These are phyloP conservation scores for Eurytoma adleriae DNA, from an alignment of 2,888 invertebrate genomes.

Conservation along the genomic window DNA sequence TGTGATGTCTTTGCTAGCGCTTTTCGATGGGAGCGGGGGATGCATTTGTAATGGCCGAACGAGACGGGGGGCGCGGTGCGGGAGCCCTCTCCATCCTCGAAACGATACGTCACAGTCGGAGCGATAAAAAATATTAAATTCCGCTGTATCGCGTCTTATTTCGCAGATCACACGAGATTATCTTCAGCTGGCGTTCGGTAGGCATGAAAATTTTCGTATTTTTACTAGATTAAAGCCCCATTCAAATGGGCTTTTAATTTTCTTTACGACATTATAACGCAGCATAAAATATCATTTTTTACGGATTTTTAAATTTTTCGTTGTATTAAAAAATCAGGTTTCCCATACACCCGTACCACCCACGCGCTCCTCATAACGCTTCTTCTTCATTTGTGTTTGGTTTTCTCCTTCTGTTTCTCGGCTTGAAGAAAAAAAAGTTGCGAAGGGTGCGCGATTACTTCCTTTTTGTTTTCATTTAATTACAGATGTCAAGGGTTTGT, in stretches of 20 bases:
- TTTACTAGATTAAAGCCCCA: not conserved
- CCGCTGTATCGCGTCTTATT: constrained; percentile 34
- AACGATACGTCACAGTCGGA: constrained; percentile 65
- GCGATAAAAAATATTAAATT: constrained; percentile 54
- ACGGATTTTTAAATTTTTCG: too few species aligned
- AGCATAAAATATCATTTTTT: too few species aligned
- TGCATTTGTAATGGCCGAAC: constrained; percentile 63
- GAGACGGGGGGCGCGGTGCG: constrained; percentile 26
- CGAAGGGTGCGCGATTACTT: constrained; percentile 71
- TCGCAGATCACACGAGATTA: constrained; percentile 50
- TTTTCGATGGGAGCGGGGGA: constrained; percentile 68
- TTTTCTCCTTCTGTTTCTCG: constrained; percentile 7
- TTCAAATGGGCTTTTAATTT: constrained; percentile 22
- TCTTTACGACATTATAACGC: constrained; percentile 1
- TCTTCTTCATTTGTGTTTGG: constrained; percentile 12
- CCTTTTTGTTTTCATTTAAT: constrained; percentile 76
- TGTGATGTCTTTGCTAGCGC: constrained; percentile 73
- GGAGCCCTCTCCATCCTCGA: constrained; percentile 54
- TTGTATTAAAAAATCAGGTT: too few species aligned
- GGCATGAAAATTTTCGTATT: constrained; percentile 6
- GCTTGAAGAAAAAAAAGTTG: constrained; percentile 60
- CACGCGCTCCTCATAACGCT: not conserved
- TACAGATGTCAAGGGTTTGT: constrained; percentile 75
- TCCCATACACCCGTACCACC: too few species aligned
- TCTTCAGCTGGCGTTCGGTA: constrained; percentile 27